Conservation (phyloP, 2,797 vertebrate species). For the Tapera naevia region DNA sequence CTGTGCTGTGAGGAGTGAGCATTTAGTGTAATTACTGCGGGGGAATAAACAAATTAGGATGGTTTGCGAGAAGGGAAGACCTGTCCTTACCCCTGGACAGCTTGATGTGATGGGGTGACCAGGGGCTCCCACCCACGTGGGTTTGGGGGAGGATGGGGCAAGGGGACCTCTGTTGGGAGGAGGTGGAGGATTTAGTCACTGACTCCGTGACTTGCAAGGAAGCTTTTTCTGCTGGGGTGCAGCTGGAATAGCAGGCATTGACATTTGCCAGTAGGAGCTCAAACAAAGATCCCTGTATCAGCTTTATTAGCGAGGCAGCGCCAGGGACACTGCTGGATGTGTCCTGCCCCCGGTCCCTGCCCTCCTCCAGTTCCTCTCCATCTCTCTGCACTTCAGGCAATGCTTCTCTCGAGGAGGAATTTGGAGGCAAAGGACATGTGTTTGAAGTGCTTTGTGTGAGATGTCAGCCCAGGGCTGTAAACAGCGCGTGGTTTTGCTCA, state of each 20-base stretch:
- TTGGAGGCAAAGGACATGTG: neutral
- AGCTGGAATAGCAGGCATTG: neutral
- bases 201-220: neutral
- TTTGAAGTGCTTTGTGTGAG: conserved; percentile 12
- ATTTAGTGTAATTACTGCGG: neutral
- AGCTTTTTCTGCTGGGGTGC: neutral
- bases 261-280: conserved; percentile 7
- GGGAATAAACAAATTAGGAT: neutral
- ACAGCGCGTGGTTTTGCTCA: neutral
- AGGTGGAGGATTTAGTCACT: neutral
- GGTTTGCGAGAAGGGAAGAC: neutral
- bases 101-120: accelerated
- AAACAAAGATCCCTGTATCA: conserved; percentile 36
- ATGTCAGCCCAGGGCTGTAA: neutral
- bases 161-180: accelerated
- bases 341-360: neutral
- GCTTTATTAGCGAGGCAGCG: neutral
- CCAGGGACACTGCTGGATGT: conserved; percentile 2
- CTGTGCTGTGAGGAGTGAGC: neutral
- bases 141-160: neutral
- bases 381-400: neutral
- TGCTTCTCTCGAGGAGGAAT: neutral
- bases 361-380: neutral
- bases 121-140: neutral
- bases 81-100: accelerated